These are phyloP conservation scores for Leptatherina wallacei DNA, from an alignment of 2,797 vertebrate genomes.

Conservation along the genomic window DNA sequence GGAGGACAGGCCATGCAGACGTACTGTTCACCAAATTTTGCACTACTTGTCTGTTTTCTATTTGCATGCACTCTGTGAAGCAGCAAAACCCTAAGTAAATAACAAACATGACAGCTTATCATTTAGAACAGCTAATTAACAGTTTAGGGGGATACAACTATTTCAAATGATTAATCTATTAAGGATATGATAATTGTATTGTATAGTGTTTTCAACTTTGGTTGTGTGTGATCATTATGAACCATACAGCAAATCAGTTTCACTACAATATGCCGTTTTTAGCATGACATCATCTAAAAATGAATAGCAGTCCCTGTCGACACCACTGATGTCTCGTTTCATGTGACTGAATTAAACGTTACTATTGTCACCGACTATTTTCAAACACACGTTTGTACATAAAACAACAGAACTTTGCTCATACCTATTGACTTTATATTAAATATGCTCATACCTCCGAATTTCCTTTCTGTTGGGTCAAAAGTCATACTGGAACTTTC, in stretches of 20 bases:
- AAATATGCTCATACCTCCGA: constrained; percentile 41
- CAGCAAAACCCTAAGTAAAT: neutral
- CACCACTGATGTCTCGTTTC: neutral
- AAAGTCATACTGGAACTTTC: constrained; percentile 3
- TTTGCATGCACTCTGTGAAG: neutral
- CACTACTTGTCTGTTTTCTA: neutral
- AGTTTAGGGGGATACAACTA: neutral
- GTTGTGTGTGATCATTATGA: neutral
- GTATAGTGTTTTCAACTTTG: neutral
- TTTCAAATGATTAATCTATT: neutral
- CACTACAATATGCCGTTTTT: too few species aligned
- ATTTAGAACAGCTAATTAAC: neutral
- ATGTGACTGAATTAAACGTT: neutral
- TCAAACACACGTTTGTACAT: neutral
- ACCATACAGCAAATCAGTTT: neutral
- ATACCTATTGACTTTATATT: constrained; percentile 27
- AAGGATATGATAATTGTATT: neutral
- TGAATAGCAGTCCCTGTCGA: neutral
- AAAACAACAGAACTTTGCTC: neutral
- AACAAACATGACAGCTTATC: neutral
- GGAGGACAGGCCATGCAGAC: constrained; percentile 23
- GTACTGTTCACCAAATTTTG: constrained; percentile 2
- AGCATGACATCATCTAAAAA: neutral
- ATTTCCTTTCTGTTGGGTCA: neutral
- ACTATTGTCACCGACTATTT: neutral